phyloP scores from a whole-genome alignment of 30 jellyfish, hydroid and myxozoan genomes.

The Aurelia aurita region DNA sequence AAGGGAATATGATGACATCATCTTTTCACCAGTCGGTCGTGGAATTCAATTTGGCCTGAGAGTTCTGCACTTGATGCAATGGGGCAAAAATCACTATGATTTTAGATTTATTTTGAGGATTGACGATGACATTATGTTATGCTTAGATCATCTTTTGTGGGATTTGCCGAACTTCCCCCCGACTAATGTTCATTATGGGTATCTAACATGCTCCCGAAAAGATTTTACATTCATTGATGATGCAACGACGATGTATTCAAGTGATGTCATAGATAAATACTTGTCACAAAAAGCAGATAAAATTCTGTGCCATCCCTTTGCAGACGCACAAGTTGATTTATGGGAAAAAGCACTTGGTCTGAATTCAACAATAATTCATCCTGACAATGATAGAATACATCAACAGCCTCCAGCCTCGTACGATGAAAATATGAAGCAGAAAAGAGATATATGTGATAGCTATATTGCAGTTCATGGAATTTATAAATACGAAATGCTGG shows the following conservation, averaged over 20 bases:
- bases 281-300: conserved; percentile 54
- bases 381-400: conserved; percentile 54
- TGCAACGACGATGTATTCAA: conserved; percentile 43
- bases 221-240: conserved; percentile 59
- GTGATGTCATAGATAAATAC: conserved; percentile 37
- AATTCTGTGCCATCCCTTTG: too few relatives aligned
- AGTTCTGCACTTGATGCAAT: conserved; percentile 38
- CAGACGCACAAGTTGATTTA: conserved; percentile 42
- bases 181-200: conserved; percentile 42
- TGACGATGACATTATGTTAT: too few relatives aligned
- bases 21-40: conserved; percentile 26
- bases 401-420: conserved; percentile 77
- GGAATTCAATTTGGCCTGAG: conserved; percentile 60
- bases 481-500: conserved; percentile 33
- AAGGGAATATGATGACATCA: conserved; percentile 28
- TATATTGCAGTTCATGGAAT: conserved; percentile 73
- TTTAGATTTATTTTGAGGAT: conserved; percentile 9
- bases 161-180: conserved; percentile 58
- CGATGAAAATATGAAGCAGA: conserved; percentile 10
- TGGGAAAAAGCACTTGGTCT: conserved; percentile 55
- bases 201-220: conserved; percentile 55
- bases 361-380: conserved; percentile 10
- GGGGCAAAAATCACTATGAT: conserved; percentile 48
- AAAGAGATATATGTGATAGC: background rate
- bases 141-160: conserved; percentile 68